Evolutionary conservation across 2,888 invertebrate species (phyloP), one percentile per base, ranked within the genome.

Genomic region (Dolomedes plantarius): DNA sequence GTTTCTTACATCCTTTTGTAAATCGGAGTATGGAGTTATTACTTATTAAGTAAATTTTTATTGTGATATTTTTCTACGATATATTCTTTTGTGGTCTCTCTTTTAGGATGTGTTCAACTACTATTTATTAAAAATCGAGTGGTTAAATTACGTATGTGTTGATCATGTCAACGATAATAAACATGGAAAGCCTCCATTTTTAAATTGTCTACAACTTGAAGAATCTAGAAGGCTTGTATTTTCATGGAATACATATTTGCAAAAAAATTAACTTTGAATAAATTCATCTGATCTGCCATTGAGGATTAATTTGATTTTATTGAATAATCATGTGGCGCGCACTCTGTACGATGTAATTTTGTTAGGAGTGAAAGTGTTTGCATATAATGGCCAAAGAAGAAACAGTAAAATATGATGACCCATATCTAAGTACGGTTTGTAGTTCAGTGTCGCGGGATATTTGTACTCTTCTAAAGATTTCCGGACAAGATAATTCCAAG

Each of bases 401-500:
- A n/a, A 41, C 23, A 23, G 23, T 29, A 19, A 62, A 65, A 31
- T 56, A 76, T 56, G 23, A 23, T 73, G 73, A 64, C 77, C 83
- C 31, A 77, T 50, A 65, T 83, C 11, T 77, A 16, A 67, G 32
- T 13, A 23, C 27, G 29, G 36, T 81, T 31, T 46, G 71, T 71
- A 82, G 77, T 76, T 83, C 83, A 83, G 62, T 83, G 83, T 77
- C 83, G 64, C 77, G 39, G 65, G 23, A 56, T 72, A 83, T 77
- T 77, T 50, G 56, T 73, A 23, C 56, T 72, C 50, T 76, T 83
- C 83, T 67, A 72, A 77, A 50, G 72, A 77, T 83, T 83, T 83
- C 83, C 83, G 83, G 77, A 65, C n/a, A 65, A 71, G 76, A 83
- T 83, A 27, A 64, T 81, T 75, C 68, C n/a, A 79, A 71, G 50